A percentile compares a stretch with the other conserved stretches of the same genome.
Evolutionary conservation across 2,888 invertebrate genomes (phyloP).

Genomic region (Cheilosia vernalis): DNA sequence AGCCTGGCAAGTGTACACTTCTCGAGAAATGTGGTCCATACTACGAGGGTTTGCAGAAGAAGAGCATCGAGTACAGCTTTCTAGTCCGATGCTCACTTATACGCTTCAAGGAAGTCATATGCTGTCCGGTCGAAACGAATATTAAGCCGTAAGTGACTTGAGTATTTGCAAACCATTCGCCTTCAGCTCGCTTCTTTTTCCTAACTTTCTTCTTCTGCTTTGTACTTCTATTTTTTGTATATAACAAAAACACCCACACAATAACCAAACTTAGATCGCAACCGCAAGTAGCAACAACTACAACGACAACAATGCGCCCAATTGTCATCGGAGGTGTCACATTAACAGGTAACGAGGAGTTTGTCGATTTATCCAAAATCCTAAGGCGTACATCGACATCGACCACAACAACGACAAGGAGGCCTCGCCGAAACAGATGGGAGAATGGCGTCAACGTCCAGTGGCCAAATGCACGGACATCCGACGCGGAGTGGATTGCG

Average conservation of each 20-base stretch:
- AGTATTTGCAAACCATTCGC: background rate
- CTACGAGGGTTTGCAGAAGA: slow-evolving; percentile 43
- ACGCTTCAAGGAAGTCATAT: slow-evolving; percentile 78
- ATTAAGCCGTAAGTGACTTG: background rate
- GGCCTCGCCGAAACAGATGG: background rate
- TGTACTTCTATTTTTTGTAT: slow-evolving; percentile 1
- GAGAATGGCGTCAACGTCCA: background rate
- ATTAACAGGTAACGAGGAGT: slow-evolving; percentile 65
- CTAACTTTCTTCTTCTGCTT: slow-evolving; percentile 25
- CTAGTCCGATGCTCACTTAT: slow-evolving; percentile 78
- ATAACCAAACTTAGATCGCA: slow-evolving; percentile 20
- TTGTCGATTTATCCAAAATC: slow-evolving; percentile 76
- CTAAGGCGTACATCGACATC: slow-evolving; percentile 11
- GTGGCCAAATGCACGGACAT: slow-evolving; percentile 9
- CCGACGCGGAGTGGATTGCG: slow-evolving; percentile 2
- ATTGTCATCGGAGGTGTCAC: slow-evolving; percentile 63
- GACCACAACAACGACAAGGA: slow-evolving; percentile 5
- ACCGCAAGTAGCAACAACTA: slow-evolving; percentile 21
- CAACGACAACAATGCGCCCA: slow-evolving; percentile 66
- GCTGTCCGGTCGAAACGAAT: slow-evolving; percentile 77
- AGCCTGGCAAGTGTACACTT: slow-evolving; percentile 77
- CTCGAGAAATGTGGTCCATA: slow-evolving; percentile 63
- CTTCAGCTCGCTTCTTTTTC: slow-evolving; percentile 25
- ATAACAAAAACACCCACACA: background rate
- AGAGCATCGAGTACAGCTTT: slow-evolving; percentile 26